Base-by-base conservation (phyloP, 2,888 invertebrate genomes). In the Dasysyrphus albostriatus region DNA sequence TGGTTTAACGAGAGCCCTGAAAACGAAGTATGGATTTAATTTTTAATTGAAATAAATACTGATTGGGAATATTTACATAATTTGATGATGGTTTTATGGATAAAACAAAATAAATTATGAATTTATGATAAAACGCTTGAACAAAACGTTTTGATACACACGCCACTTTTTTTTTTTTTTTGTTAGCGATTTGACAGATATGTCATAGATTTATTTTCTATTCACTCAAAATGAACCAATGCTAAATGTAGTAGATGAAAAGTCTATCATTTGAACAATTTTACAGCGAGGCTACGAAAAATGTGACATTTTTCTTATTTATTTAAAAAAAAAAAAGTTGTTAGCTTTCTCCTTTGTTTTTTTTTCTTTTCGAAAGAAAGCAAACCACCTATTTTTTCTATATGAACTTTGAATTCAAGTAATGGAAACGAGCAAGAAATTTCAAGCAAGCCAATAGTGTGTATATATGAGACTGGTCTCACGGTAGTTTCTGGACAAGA, bases 1-100 rank as follows among this genome's bases (percentile, higher is more conserved):
- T 74, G 97, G 97, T 93, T 97, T 97, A 0, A 92, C 92, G 5
- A 93, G 90, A 80, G 93, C 92, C 93, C 93, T 93, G 12, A 9
- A 10, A 29, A 24, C 3, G 3, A 39, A 9, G 7, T 16, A 7
- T 10, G 7, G 0, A 34, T 24, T 16, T 9, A 6, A 24, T 42
- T 65, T 9, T 49, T 14, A 0, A 8, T 14, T n/a, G n/a, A 42
- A 29, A 10, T 14, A 42, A 8, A 3, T 24, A 32, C 7, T 9
- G 0, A 44, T 29, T 7, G 5, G 9, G 14, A 3, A 29, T 19
- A 49, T 39, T 54, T 77, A 82, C 82, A 82, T 82, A 32, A 44
- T 65, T 65, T n/a, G 5, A 37, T 49, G 19, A 47, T 65, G 58
- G 10, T 16, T 67, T 67, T 51, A 42, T 61, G 69, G 3, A 39